A percentile compares a stretch with the other conserved stretches of the same genome.
phyloP scores from a whole-genome alignment of 53 echinoderm and acorn worm genomes.

The Apostichopus leukothele region DNA sequence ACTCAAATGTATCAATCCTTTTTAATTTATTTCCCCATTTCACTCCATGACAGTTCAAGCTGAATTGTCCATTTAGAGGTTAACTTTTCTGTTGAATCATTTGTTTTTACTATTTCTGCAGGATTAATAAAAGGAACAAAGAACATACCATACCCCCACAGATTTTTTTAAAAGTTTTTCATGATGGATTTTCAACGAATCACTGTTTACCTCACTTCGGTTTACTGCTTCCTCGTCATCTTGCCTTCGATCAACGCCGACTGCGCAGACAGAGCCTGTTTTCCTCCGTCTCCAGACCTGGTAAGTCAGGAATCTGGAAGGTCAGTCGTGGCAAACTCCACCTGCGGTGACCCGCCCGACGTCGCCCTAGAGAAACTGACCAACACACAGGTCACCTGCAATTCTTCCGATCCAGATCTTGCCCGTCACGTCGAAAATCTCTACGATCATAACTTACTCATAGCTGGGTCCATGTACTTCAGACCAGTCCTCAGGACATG shows the following conservation, averaged over 20 bases:
- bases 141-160: too few species aligned
- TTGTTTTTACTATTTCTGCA: too few species aligned
- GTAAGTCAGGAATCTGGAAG: constrained; percentile 53
- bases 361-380: constrained; percentile 42
- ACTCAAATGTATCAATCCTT: too few species aligned
- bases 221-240: neutral
- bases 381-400: constrained; percentile 38
- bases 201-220: neutral
- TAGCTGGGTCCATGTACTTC: constrained; percentile 41
- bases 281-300: constrained; percentile 71
- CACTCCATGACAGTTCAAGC: too few species aligned
- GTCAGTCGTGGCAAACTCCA: constrained; percentile 62
- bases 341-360: constrained; percentile 67
- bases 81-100: too few species aligned
- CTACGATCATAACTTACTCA: constrained; percentile 48
- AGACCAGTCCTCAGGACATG: constrained; percentile 67
- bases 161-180: neutral
- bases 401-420: constrained; percentile 56
- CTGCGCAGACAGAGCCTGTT: constrained; percentile 69
- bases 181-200: neutral
- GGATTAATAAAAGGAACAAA: too few species aligned
- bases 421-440: constrained; percentile 58
- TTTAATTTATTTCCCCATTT: too few species aligned
- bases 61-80: too few species aligned
- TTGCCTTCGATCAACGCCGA: constrained; percentile 29